Percentiles rank a stretch among this genome's conserved stretches.
phyloP scores from a whole-genome alignment of 2,797 vertebrate genomes.

The Diplodus sargus region DNA sequence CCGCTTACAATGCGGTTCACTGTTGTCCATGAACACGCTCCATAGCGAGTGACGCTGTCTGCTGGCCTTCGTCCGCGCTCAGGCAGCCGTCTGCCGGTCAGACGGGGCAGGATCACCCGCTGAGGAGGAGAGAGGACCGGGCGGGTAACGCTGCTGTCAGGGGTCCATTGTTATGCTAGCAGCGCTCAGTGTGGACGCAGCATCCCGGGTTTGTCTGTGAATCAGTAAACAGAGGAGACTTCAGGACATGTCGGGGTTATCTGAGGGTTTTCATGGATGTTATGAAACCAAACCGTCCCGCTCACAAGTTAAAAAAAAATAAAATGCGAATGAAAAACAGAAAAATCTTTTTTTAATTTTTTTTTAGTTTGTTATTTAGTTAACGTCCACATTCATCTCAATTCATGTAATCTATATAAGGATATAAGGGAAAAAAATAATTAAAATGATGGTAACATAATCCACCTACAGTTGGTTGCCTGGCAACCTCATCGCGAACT shows the following conservation, averaged over 20 bases:
- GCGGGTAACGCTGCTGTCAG: background rate
- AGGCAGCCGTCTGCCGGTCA: conserved; percentile 33
- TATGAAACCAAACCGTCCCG: no score
- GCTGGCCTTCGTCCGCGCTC: conserved; percentile 44
- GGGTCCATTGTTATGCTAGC: background rate
- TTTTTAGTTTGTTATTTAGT: no score
- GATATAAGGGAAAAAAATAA: no score
- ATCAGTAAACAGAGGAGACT: background rate
- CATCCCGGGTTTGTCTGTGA: background rate
- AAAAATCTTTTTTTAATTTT: no score
- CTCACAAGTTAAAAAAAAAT: no score
- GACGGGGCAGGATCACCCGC: conserved; percentile 12
- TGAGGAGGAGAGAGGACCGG: conserved; percentile 6
- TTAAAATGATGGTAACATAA: no score
- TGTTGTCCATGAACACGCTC: conserved; percentile 52
- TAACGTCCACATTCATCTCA: no score
- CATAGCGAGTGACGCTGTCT: conserved; percentile 26
- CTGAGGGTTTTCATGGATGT: background rate
- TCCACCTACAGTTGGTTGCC: no score
- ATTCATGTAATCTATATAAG: no score
- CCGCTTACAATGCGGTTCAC: conserved; percentile 48
- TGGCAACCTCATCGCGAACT: no score
- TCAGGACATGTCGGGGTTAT: background rate
- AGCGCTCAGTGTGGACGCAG: background rate
- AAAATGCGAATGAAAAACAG: no score